phyloP scores from a whole-genome alignment of 2,113 vertebrate species.

The Rhinoptilus africanus region DNA sequence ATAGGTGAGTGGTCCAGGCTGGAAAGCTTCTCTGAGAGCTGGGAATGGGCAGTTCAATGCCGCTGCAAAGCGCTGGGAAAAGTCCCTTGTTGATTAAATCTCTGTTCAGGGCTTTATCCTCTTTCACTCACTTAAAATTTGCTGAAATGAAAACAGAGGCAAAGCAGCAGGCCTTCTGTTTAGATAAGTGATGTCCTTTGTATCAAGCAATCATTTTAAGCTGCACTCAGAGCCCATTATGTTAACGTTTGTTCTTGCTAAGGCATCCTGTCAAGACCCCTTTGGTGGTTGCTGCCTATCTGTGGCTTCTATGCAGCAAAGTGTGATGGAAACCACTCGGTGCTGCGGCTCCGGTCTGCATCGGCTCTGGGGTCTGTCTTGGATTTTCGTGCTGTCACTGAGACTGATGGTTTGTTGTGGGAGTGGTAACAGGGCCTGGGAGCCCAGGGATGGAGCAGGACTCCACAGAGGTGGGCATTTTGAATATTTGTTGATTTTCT shows the following conservation, averaged over 20 bases:
- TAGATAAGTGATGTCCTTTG: not conserved
- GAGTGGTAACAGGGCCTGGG: not conserved
- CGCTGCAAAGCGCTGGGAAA: not conserved
- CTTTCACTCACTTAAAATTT: not conserved
- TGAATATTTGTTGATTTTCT: not conserved
- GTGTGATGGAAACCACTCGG: not conserved
- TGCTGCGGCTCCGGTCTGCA: not conserved
- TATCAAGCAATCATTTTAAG: not conserved
- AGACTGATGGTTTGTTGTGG: not conserved
- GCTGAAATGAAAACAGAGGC: slow-evolving; percentile 16
- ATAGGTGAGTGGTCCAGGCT: not conserved
- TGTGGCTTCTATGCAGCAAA: not conserved
- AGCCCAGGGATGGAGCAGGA: not conserved
- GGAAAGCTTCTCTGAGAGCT: not conserved
- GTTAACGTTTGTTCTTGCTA: not conserved
- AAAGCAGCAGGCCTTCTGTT: not conserved
- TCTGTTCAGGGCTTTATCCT: not conserved
- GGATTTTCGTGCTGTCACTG: not conserved
- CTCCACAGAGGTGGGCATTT: not conserved
- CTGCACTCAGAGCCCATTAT: not conserved
- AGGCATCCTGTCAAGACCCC: not conserved
- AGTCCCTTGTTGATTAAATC: not conserved
- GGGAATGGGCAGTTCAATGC: not conserved
- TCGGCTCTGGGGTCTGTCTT: not conserved
- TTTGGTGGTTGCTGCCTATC: not conserved